phyloP scores from a whole-genome alignment of 2,797 vertebrate species.

The Amblyopsis hoosieri region DNA sequence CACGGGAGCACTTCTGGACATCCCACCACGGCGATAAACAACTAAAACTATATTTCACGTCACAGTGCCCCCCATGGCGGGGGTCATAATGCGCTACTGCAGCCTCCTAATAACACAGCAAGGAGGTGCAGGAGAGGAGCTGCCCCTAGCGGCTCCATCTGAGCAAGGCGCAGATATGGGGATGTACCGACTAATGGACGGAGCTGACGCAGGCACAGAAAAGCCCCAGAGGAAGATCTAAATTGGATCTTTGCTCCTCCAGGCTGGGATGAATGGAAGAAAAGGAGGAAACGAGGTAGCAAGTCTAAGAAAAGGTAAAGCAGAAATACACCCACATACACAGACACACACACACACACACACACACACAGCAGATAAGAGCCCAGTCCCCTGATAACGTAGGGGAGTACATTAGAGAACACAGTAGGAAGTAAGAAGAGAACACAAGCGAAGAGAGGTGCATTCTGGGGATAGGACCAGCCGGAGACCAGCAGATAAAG shows the following conservation, averaged over 20 bases:
- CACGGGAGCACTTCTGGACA: constrained; percentile 49
- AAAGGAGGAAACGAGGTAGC: constrained; percentile 13
- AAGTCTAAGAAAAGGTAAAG: constrained; percentile 17
- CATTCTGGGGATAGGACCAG: neutral
- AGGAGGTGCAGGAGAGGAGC: constrained; percentile 55
- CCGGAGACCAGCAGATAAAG: neutral
- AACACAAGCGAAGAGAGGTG: constrained; percentile 8
- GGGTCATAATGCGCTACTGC: constrained; percentile 47
- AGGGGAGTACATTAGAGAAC: constrained; percentile 18
- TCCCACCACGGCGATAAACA: constrained; percentile 61
- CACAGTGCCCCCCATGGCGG: constrained; percentile 19
- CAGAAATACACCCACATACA: constrained; percentile 4
- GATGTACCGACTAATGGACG: constrained; percentile 21
- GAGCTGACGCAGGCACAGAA: constrained; percentile 43
- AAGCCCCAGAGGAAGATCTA: constrained; percentile 70
- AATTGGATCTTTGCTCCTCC: constrained; percentile 77
- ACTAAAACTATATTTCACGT: constrained; percentile 61
- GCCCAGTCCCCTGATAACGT: constrained; percentile 43
- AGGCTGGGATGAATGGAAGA: constrained; percentile 37
- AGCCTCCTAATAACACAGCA: constrained; percentile 59
- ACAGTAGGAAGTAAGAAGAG: constrained; percentile 38
- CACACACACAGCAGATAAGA: constrained; percentile 40
- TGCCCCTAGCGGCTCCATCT: constrained; percentile 48
- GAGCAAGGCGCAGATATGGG: constrained; percentile 57
- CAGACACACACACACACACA: neutral